Conservation (phyloP, 2,113 vertebrate genomes). For the Oncorhynchus tshawytscha region DNA sequence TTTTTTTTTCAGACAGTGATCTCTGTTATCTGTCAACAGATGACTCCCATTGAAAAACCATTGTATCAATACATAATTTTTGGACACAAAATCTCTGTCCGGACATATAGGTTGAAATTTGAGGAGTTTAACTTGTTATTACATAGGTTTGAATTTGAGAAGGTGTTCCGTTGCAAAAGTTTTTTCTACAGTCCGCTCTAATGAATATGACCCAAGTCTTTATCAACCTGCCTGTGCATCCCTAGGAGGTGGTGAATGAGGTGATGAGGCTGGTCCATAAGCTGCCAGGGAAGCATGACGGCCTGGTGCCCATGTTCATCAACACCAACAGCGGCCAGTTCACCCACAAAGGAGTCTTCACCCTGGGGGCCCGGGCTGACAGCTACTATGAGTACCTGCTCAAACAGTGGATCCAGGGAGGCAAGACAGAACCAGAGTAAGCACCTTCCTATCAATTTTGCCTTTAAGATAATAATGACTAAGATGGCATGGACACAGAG, state of each 20-base stretch:
- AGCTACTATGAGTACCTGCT: conserved; percentile 99
- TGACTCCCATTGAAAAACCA: no score
- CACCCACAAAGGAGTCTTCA: conserved; percentile 88
- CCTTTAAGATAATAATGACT: conserved; percentile 20
- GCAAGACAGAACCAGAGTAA: conserved; percentile 89
- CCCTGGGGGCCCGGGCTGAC: conserved; percentile 91
- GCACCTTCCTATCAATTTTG: no score
- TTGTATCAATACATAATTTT: no score
- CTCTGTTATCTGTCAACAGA: no score
- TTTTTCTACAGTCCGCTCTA: no score
- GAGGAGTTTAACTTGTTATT: no score
- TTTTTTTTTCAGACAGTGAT: no score
- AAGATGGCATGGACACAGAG: no score
- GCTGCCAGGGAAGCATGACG: conserved; percentile 90
- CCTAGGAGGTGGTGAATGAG: conserved; percentile 84
- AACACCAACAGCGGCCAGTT: conserved; percentile 94
- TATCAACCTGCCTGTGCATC: not conserved
- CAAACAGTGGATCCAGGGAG: conserved; percentile 98
- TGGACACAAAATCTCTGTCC: no score
- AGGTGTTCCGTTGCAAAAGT: no score
- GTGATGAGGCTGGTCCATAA: conserved; percentile 85
- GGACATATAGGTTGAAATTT: no score
- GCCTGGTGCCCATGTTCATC: conserved; percentile 98
- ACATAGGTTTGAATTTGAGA: no score
- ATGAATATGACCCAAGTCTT: not conserved